Conservation (phyloP, 1,140 invertebrate species). For the Idris sp. region DNA sequence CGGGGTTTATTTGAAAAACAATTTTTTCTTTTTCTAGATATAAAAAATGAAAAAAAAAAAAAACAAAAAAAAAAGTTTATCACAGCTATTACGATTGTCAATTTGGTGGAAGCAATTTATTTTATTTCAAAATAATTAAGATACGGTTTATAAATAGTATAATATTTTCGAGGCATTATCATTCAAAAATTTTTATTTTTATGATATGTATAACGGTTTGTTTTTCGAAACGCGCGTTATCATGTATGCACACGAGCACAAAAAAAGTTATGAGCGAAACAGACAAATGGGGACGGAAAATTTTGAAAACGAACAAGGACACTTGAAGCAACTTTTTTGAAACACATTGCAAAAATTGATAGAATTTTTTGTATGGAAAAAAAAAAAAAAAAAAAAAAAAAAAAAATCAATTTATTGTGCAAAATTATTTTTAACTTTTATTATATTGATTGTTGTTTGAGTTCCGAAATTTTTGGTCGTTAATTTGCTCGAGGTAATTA, state of each 20-base stretch:
- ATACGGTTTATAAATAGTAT: conserved; percentile 34
- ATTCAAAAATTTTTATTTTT: conserved; percentile 34
- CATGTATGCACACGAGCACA: not conserved
- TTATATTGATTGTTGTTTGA: too few relatives aligned
- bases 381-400: too few relatives aligned
- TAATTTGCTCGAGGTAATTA: too few relatives aligned
- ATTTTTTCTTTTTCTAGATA: conserved; percentile 13
- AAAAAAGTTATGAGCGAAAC: not conserved
- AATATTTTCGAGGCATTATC: conserved; percentile 28
- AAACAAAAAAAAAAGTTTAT: conserved; percentile 3
- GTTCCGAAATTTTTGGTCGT: too few relatives aligned
- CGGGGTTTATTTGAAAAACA: conserved; percentile 34
- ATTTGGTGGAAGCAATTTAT: conserved; percentile 24
- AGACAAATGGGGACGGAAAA: conserved; percentile 3
- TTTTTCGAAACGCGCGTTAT: conserved; percentile 37
- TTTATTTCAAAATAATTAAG: conserved; percentile 33
- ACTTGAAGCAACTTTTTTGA: too few relatives aligned
- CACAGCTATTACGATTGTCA: conserved; percentile 6
- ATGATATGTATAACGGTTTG: conserved; percentile 15
- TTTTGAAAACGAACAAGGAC: not conserved
- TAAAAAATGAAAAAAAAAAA: conserved; percentile 4
- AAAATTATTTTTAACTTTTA: too few relatives aligned
- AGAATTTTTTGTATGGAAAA: too few relatives aligned
- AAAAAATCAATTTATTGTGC: too few relatives aligned
- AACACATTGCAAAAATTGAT: too few relatives aligned